Conservation (phyloP, 2,888 invertebrate genomes). For the Sphaerophoria rueppellii region DNA sequence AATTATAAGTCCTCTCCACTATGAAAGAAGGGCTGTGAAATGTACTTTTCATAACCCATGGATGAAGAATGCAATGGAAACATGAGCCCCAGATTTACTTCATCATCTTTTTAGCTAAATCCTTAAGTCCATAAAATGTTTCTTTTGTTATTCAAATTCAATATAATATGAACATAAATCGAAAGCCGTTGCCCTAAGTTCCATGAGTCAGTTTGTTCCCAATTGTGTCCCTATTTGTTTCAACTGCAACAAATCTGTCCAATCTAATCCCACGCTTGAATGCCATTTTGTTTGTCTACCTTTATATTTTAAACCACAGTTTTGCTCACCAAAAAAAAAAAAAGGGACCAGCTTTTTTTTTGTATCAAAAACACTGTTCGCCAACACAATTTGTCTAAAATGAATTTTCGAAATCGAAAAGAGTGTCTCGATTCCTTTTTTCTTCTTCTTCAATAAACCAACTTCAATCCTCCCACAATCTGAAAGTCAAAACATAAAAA, state of each 20-base stretch:
- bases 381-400: slow-evolving; percentile 52
- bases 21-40: no score
- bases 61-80: no score
- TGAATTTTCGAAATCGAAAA: slow-evolving; percentile 50
- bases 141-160: no score
- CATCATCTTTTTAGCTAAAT: no score
- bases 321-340: background rate
- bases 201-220: background rate
- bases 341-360: background rate
- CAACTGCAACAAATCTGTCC: slow-evolving; percentile 37
- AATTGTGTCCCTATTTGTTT: slow-evolving; percentile 12
- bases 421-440: slow-evolving; percentile 7
- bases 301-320: slow-evolving; percentile 10
- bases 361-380: slow-evolving; percentile 22
- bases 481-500: slow-evolving; percentile 11
- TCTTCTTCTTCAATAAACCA: background rate
- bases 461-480: slow-evolving; percentile 41
- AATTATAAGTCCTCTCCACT: no score
- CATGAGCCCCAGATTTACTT: no score
- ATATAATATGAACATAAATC: no score
- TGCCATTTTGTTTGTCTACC: slow-evolving; percentile 1
- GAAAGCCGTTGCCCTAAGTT: background rate
- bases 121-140: no score
- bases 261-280: slow-evolving; percentile 38
- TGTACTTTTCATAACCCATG: no score